These are phyloP conservation scores for Zaprionus obscuricornis DNA, from an alignment of 2,888 invertebrate species.

Conservation along the genomic window DNA sequence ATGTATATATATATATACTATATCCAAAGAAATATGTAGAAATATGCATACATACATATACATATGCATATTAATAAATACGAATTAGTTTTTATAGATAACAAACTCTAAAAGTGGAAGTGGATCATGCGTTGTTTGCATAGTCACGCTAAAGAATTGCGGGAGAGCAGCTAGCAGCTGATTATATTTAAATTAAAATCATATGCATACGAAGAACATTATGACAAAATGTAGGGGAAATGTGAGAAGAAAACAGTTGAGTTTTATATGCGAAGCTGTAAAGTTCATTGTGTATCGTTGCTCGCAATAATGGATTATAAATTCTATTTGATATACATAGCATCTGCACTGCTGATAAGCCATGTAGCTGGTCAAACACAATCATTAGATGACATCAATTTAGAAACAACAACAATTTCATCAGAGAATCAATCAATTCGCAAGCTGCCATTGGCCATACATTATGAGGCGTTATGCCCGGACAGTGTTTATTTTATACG, in stretches of 20 bases:
- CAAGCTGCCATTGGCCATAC: constrained; percentile 74
- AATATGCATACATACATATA: constrained; percentile 1
- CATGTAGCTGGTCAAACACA: constrained; percentile 1
- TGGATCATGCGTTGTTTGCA: constrained; percentile 18
- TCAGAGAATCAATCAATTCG: neutral
- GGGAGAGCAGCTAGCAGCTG: constrained; percentile 1
- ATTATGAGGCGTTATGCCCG: constrained; percentile 81
- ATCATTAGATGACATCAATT: constrained; percentile 1
- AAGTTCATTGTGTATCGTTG: constrained; percentile 21
- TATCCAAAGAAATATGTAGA: no score
- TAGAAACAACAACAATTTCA: neutral
- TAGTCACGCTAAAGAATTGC: neutral
- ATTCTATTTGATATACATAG: constrained; percentile 6
- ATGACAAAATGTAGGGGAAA: constrained; percentile 5
- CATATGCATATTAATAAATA: constrained; percentile 32
- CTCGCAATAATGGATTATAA: constrained; percentile 35
- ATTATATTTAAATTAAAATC: neutral
- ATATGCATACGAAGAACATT: constrained; percentile 6
- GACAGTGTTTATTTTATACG: constrained; percentile 80
- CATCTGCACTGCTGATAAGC: constrained; percentile 15
- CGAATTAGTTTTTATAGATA: no score
- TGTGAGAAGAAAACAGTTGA: constrained; percentile 48
- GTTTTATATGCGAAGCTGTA: constrained; percentile 52
- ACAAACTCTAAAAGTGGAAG: constrained; percentile 12
- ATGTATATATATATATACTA: constrained; percentile 34